phyloP scores from a whole-genome alignment of 2,888 invertebrate genomes.

The Ornithoptera alexandrae region DNA sequence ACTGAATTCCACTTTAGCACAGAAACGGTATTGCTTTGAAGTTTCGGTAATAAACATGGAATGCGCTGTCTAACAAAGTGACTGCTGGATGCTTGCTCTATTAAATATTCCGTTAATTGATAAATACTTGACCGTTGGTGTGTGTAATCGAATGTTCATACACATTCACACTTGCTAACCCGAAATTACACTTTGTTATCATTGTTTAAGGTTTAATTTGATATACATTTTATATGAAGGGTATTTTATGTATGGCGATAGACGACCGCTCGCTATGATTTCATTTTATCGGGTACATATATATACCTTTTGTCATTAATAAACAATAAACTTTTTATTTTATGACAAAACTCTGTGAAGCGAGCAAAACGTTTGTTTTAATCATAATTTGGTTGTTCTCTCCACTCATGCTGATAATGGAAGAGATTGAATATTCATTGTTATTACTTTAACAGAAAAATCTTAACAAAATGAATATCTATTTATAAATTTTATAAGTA shows the following conservation, averaged over 20 bases:
- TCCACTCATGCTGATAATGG: neutral
- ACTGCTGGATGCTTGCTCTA: constrained; percentile 61
- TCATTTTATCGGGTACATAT: constrained; percentile 3
- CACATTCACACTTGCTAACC: constrained; percentile 36
- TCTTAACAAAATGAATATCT: too few species aligned
- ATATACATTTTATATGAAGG: neutral
- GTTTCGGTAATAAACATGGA: constrained; percentile 52
- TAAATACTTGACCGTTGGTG: constrained; percentile 74
- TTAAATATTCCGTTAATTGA: constrained; percentile 74
- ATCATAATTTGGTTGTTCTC: too few species aligned
- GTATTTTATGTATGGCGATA: constrained; percentile 30
- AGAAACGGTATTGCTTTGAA: constrained; percentile 27
- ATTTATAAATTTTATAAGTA: too few species aligned
- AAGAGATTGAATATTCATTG: too few species aligned
- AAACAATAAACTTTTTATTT: too few species aligned
- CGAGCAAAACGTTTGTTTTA: too few species aligned
- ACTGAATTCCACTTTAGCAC: constrained; percentile 28
- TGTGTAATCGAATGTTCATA: constrained; percentile 76
- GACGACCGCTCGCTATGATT: constrained; percentile 39
- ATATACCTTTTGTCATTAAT: too few species aligned
- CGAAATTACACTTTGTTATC: constrained; percentile 28
- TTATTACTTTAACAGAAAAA: too few species aligned
- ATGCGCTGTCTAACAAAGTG: constrained; percentile 49
- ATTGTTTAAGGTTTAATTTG: constrained; percentile 34
- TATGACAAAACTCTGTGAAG: too few species aligned